Percentiles rank a stretch among this genome's conserved stretches.
Evolutionary conservation across 2,888 invertebrate genomes (phyloP).

Genomic region (Chymomyza amoena): DNA sequence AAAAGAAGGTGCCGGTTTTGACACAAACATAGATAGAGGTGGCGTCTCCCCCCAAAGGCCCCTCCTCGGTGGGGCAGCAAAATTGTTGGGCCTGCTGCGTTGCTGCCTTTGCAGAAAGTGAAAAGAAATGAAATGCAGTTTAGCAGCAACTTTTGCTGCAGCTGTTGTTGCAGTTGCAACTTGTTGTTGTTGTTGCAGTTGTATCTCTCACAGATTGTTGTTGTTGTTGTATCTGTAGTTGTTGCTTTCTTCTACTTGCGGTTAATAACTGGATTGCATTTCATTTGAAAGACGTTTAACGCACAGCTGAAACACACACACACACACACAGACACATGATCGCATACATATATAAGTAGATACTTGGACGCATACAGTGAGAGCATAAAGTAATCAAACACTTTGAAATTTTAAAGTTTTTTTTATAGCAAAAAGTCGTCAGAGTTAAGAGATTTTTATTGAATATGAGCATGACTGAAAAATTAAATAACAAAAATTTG

Average conservation of each 20-base stretch:
- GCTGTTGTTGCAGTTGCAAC: slow-evolving; percentile 16
- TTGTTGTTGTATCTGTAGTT: no score
- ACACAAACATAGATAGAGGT: not conserved
- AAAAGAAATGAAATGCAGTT: slow-evolving; percentile 62
- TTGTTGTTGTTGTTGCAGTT: slow-evolving; percentile 14
- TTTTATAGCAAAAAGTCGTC: not conserved
- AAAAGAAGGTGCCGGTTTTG: slow-evolving; percentile 28
- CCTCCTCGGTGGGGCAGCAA: not conserved
- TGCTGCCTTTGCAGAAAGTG: slow-evolving; percentile 57
- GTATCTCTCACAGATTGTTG: slow-evolving; percentile 15
- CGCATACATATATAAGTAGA: no score
- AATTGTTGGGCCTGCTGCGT: not conserved
- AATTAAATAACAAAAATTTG: no score
- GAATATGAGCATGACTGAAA: no score
- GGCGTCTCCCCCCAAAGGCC: no score
- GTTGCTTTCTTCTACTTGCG: slow-evolving; percentile 28
- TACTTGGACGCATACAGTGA: not conserved
- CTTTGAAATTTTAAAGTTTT: not conserved
- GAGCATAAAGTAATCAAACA: not conserved
- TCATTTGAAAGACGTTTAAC: slow-evolving; percentile 67
- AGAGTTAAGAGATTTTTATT: no score
- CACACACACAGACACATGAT: not conserved
- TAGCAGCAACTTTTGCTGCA: slow-evolving; percentile 18
- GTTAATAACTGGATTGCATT: slow-evolving; percentile 64
- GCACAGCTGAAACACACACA: slow-evolving; percentile 14